Conservation (phyloP, 1,140 invertebrate genomes). For the Glossosoma conforme region DNA sequence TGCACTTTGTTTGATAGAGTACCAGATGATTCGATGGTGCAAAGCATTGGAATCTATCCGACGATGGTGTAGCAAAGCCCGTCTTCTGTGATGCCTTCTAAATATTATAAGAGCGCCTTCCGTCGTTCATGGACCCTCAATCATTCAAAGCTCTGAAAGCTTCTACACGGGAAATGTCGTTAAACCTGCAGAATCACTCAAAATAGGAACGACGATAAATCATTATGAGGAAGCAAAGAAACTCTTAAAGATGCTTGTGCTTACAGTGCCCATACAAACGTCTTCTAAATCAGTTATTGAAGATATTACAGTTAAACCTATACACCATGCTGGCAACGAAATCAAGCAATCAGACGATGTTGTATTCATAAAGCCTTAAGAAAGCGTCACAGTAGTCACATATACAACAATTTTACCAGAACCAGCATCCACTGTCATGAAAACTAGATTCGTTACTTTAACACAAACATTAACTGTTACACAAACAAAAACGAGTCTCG, state of each 20-base stretch:
- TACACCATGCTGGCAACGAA: constrained; percentile 53
- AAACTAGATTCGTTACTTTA: constrained; percentile 58
- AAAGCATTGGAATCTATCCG: constrained; percentile 18
- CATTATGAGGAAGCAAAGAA: constrained; percentile 9
- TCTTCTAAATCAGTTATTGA: constrained; percentile 8
- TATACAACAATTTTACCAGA: constrained; percentile 44
- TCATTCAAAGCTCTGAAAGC: constrained; percentile 47
- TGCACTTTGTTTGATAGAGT: too few relatives aligned
- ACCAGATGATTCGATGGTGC: too few relatives aligned
- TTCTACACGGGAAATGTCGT: constrained; percentile 41
- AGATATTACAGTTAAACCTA: constrained; percentile 33
- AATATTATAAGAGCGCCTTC: constrained; percentile 19
- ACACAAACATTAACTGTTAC: constrained; percentile 71
- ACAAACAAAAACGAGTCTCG: constrained; percentile 68
- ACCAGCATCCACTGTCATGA: constrained; percentile 45
- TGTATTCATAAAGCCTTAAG: constrained; percentile 44
- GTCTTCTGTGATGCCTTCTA: constrained; percentile 9
- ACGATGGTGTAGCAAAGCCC: constrained; percentile 18
- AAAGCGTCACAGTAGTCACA: constrained; percentile 45
- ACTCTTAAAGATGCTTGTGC: constrained; percentile 17
- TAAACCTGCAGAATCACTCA: constrained; percentile 25
- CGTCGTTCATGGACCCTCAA: constrained; percentile 30
- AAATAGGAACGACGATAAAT: constrained; percentile 14
- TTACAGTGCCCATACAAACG: constrained; percentile 18
- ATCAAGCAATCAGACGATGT: constrained; percentile 51